A percentile compares a stretch with the other conserved stretches of the same genome.
Conservation (phyloP, 2,113 vertebrate species). For the Bettongia penicillata region DNA sequence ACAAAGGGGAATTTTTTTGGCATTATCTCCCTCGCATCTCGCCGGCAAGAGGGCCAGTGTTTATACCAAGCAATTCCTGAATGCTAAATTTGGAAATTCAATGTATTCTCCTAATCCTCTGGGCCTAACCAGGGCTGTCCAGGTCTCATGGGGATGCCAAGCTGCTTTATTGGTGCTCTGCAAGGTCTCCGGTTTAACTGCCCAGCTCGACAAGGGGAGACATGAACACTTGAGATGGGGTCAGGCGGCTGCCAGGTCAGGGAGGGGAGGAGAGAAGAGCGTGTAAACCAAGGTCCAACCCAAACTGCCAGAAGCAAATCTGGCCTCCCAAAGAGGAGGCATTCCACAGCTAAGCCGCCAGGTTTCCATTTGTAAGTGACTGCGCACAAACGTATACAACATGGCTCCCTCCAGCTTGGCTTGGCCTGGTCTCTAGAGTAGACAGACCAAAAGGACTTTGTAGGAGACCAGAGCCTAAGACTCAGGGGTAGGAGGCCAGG, state of each 20-base stretch:
- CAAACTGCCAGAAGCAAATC: neutral
- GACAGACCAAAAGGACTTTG: neutral
- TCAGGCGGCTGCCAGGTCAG: neutral
- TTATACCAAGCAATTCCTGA: conserved; percentile 89
- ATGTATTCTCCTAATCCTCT: conserved; percentile 81
- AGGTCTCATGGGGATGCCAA: conserved; percentile 73
- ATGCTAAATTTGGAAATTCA: conserved; percentile 90
- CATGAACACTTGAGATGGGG: conserved; percentile 13
- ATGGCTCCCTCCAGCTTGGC: conserved; percentile 31
- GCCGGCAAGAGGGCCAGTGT: conserved; percentile 85
- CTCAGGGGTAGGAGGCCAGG: neutral
- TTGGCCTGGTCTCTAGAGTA: neutral
- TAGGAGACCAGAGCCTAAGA: no score
- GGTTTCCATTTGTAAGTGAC: conserved; percentile 48
- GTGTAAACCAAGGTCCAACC: conserved; percentile 14
- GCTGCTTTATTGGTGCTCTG: conserved; percentile 62
- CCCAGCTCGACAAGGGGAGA: conserved; percentile 63
- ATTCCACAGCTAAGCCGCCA: neutral
- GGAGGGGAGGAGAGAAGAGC: neutral
- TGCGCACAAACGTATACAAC: conserved; percentile 18
- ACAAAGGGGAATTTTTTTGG: conserved; percentile 83
- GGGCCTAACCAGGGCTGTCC: conserved; percentile 66
- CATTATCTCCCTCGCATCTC: conserved; percentile 85
- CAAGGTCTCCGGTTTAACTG: conserved; percentile 52
- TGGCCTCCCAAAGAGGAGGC: neutral